Conservation (phyloP, 2,797 vertebrate genomes). For the Onychomys leucogaster region DNA sequence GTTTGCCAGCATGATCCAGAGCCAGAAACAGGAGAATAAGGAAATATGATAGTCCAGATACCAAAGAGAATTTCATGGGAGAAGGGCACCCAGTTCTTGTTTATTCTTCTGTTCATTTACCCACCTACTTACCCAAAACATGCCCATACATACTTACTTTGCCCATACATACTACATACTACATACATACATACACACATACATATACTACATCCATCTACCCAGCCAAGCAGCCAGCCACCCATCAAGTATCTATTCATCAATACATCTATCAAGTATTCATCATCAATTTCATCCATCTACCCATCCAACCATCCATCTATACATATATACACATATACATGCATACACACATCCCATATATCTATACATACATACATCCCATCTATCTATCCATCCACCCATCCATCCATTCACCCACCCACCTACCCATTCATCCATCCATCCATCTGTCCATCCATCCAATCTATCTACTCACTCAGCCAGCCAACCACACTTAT, state of each 20-base stretch:
- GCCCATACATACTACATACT: not conserved
- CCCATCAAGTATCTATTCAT: not conserved
- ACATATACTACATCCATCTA: not conserved
- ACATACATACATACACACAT: not conserved
- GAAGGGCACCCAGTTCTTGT: not conserved
- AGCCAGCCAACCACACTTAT: not conserved
- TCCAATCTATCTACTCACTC: not conserved
- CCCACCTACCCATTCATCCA: not conserved
- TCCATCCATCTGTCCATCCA: not conserved
- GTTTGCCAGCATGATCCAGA: conserved; percentile 38
- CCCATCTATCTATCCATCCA: not conserved
- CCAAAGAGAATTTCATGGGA: conserved; percentile 19
- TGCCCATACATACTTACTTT: not conserved
- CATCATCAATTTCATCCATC: not conserved
- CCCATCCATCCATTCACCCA: not conserved
- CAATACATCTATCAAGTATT: too few species aligned
- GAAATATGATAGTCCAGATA: conserved; percentile 8
- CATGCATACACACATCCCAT: not conserved
- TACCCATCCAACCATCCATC: not conserved
- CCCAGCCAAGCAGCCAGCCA: not conserved
- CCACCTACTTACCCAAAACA: not conserved
- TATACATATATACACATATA: not conserved
- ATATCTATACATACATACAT: not conserved
- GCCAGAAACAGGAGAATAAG: conserved; percentile 44
- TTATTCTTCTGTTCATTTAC: conserved; percentile 5